Conservation (phyloP, 2,797 vertebrate genomes). For the Bradypus variegatus region DNA sequence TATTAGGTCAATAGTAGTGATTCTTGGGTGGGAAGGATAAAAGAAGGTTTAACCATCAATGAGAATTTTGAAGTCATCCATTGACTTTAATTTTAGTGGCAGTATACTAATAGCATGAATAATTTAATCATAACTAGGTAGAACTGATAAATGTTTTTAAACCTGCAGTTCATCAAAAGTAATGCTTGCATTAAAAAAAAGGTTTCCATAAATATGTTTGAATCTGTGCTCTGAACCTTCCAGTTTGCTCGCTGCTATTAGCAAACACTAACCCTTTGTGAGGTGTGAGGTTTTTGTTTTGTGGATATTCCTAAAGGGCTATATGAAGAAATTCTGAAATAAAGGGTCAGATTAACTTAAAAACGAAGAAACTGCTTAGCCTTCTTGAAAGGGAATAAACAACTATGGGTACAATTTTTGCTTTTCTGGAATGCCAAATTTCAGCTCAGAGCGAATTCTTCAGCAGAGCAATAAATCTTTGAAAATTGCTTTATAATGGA, state of each 20-base stretch:
- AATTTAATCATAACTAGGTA: conserved; percentile 27
- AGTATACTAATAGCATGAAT: neutral
- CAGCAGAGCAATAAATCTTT: conserved; percentile 70
- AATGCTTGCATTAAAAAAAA: neutral
- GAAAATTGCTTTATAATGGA: conserved; percentile 76
- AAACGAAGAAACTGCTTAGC: conserved; percentile 43
- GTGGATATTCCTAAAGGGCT: conserved; percentile 46
- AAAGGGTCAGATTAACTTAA: conserved; percentile 55
- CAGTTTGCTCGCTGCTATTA: conserved; percentile 18
- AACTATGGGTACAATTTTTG: conserved; percentile 55
- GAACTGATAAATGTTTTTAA: conserved; percentile 20
- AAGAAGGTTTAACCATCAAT: conserved; percentile 17
- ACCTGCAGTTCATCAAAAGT: conserved; percentile 16
- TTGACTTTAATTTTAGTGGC: neutral
- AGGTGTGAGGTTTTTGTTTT: conserved; percentile 48
- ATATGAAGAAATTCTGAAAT: conserved; percentile 60
- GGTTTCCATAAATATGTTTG: conserved; percentile 36
- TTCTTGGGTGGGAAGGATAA: conserved; percentile 12
- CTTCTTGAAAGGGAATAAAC: conserved; percentile 65
- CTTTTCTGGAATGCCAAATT: conserved; percentile 67
- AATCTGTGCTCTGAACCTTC: conserved; percentile 5
- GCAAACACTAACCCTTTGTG: conserved; percentile 46
- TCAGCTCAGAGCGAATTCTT: conserved; percentile 67
- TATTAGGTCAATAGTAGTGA: neutral
- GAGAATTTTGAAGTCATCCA: conserved; percentile 6